A percentile compares a stretch with the other conserved stretches of the same genome.
These are phyloP conservation scores for Diogma glabrata DNA, from an alignment of 2,888 invertebrate genomes.

Conservation along the genomic window DNA sequence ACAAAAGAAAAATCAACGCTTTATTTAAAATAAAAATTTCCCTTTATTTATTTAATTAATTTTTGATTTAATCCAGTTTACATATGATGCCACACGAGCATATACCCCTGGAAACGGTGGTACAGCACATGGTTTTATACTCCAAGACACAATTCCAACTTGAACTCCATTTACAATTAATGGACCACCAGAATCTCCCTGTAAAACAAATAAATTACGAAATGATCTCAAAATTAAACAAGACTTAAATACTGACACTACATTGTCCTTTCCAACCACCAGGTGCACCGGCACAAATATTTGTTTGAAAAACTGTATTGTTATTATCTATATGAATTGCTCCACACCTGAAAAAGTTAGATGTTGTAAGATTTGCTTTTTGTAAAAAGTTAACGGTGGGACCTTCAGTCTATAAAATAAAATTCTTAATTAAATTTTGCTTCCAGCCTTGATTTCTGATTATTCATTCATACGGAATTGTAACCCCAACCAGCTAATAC, in stretches of 20 bases:
- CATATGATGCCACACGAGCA: constrained; percentile 22
- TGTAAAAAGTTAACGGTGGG: constrained; percentile 20
- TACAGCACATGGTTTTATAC: constrained; percentile 24
- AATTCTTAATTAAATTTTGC: not conserved
- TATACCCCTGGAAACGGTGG: constrained; percentile 24
- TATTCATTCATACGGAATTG: not conserved
- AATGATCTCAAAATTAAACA: too few species aligned
- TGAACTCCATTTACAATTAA: constrained; percentile 18
- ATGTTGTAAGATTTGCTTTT: constrained; percentile 21
- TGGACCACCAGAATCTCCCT: constrained; percentile 22
- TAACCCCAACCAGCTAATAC: constrained; percentile 20
- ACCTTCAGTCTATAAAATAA: constrained; percentile 18
- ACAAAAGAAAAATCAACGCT: too few species aligned
- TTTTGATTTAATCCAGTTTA: constrained; percentile 23
- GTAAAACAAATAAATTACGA: too few species aligned
- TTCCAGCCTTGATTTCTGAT: not conserved
- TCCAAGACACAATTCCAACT: constrained; percentile 26
- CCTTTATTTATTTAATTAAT: too few species aligned
- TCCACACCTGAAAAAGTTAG: constrained; percentile 21
- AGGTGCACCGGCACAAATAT: constrained; percentile 25
- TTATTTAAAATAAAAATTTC: too few species aligned
- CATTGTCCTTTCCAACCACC: constrained; percentile 28
- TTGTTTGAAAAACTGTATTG: constrained; percentile 18
- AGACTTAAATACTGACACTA: too few species aligned
- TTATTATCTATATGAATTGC: constrained; percentile 15